phyloP scores from a whole-genome alignment of 2,888 invertebrate genomes.

The Dryobotodes eremita region DNA sequence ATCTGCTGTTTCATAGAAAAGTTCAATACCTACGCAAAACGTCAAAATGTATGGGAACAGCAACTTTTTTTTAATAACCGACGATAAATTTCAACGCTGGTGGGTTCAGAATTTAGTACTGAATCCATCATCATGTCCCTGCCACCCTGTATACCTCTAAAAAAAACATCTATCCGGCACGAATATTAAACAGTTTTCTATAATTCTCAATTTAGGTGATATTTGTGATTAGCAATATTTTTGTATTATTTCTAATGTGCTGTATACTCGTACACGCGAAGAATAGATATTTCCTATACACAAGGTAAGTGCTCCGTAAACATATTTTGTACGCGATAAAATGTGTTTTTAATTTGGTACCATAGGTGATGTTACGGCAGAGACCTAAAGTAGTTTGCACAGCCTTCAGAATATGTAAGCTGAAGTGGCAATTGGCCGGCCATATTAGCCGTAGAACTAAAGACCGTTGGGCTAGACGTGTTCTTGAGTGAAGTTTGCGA shows the following conservation, averaged over 20 bases:
- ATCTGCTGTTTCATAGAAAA: no score
- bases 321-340: no score
- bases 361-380: neutral
- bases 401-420: neutral
- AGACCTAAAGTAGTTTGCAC: no score
- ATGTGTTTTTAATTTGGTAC: neutral
- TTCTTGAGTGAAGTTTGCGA: no score
- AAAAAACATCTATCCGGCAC: neutral
- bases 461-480: no score
- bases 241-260: constrained; percentile 12
- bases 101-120: no score
- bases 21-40: no score
- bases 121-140: no score
- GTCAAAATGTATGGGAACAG: no score
- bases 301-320: neutral
- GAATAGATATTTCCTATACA: constrained; percentile 4
- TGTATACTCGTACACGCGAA: constrained; percentile 20
- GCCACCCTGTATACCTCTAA: no score
- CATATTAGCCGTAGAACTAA: no score
- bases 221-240: neutral
- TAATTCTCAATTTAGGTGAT: neutral
- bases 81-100: neutral
- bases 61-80: no score
- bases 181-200: neutral
- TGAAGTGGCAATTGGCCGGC: neutral